phyloP scores from a whole-genome alignment of 2,888 invertebrate species.

The Caenorhabditis sp. region DNA sequence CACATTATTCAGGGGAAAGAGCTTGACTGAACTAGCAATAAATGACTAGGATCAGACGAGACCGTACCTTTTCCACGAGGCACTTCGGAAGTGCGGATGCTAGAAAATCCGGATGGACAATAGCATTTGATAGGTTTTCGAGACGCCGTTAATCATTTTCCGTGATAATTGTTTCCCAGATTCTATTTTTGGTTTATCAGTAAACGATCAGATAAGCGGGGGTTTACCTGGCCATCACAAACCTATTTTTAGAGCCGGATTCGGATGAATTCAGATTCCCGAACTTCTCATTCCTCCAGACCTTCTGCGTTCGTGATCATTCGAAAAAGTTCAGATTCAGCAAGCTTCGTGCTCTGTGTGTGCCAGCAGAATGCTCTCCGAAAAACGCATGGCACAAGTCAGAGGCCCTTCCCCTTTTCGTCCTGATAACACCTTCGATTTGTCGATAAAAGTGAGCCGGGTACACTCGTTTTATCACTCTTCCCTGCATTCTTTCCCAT shows the following conservation, averaged over 20 bases:
- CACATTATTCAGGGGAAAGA: too few species aligned
- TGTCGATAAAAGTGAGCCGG: constrained; percentile 34
- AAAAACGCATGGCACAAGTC: constrained; percentile 28
- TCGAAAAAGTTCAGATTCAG: constrained; percentile 25
- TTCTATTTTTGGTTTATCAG: too few species aligned
- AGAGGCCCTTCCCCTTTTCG: constrained; percentile 7
- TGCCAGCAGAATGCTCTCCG: constrained; percentile 1
- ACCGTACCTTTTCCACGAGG: too few species aligned
- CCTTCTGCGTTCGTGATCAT: not conserved
- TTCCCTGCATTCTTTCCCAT: not conserved
- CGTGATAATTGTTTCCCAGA: too few species aligned
- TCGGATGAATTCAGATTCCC: not conserved
- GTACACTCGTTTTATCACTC: constrained; percentile 17
- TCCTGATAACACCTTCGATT: constrained; percentile 12
- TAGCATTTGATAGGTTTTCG: too few species aligned
- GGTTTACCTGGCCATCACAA: too few species aligned
- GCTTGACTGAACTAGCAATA: too few species aligned
- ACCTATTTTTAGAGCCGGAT: not conserved
- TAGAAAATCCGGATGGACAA: too few species aligned
- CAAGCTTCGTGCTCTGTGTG: not conserved
- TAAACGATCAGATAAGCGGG: too few species aligned
- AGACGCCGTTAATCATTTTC: too few species aligned
- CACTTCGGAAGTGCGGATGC: too few species aligned
- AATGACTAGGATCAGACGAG: too few species aligned
- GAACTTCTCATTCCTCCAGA: not conserved